Percentiles rank a stretch among this genome's conserved stretches.
These are phyloP conservation scores for Ennomos fuscantarius DNA, from an alignment of 2,888 invertebrate species.

Conservation along the genomic window DNA sequence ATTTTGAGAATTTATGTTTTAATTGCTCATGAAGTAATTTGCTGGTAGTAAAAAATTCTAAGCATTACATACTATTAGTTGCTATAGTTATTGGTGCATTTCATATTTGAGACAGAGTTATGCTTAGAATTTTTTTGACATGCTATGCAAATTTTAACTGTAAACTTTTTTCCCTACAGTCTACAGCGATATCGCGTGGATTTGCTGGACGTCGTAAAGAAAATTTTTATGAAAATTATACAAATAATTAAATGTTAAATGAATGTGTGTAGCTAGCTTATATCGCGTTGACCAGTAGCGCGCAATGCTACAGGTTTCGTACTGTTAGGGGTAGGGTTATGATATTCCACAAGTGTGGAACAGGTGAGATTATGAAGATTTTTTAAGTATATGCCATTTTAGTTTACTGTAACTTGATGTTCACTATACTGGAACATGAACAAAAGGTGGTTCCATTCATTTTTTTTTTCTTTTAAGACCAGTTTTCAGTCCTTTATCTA, in stretches of 20 bases:
- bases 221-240: conserved; percentile 70
- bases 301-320: conserved; percentile 86
- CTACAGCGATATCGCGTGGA: conserved; percentile 81
- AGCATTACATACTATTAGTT: conserved; percentile 50
- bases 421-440: conserved; percentile 47
- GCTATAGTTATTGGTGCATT: neutral
- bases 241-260: conserved; percentile 63
- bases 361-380: conserved; percentile 83
- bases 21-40: conserved; percentile 59
- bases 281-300: conserved; percentile 84
- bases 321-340: conserved; percentile 81
- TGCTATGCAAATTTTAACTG: conserved; percentile 77
- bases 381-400: conserved; percentile 76
- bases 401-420: conserved; percentile 61
- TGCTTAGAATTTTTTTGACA: conserved; percentile 78
- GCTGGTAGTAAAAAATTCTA: conserved; percentile 78
- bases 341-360: conserved; percentile 77
- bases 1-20: conserved; percentile 26
- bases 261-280: conserved; percentile 81
- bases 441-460: conserved; percentile 49
- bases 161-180: conserved; percentile 85
- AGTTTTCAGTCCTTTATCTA: conserved; percentile 40
- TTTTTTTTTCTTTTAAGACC: conserved; percentile 39
- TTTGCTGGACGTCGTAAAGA: conserved; percentile 79
- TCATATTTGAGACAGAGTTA: conserved; percentile 39